Base-by-base conservation (phyloP, 2,888 invertebrate species). In the Agapostemon virescens region DNA sequence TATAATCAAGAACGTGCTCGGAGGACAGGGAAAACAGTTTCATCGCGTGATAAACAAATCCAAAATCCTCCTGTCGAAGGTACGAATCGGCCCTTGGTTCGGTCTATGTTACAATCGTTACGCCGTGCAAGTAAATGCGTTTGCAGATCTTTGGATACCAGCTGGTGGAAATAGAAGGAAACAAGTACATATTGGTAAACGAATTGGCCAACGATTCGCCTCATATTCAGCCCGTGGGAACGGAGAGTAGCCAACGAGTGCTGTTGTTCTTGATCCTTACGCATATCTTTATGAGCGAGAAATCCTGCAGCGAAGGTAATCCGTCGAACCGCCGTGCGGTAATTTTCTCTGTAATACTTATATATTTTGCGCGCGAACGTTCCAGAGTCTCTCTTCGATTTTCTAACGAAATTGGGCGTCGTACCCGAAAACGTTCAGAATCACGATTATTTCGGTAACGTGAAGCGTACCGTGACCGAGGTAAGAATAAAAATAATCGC, bases 211-310 rank as follows among this genome's bases (percentile, higher is more conserved):
- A 90, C 61, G 4, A 77, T 1, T 58, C 77, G 5, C 87, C 84
- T 15, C 86, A 89, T 58, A 75, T 90, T 30, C 5, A 38, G 0
- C 84, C 86, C 36, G 84, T 11, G 88, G 89, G 82, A 87, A 89
- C 81, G 85, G 92, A 77, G 84, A 92, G n/a, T 91, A 93, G 83
- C 91, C 93, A 86, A 91, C 93, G 93, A 55, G 92, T 90, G 55
- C 77, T 95, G 13, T 86, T 95, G 26, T 90, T 93, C 52, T 92
- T 94, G 13, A 90, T 93, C 0, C 92, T 95, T 0, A 90, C 92
- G 5, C 95, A 95, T 77, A 94, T 95, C 45, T 95, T 92, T 77
- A 95, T 95, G 94, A 91, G 89, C 15, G 93, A 93, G 6, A 93
- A 93, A 13, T 87, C 92, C 0, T 93, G 94, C 0, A 93, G 91